Evolutionary conservation across 1,140 invertebrate species (phyloP).

Genomic region (Probaryconus sp.): DNA sequence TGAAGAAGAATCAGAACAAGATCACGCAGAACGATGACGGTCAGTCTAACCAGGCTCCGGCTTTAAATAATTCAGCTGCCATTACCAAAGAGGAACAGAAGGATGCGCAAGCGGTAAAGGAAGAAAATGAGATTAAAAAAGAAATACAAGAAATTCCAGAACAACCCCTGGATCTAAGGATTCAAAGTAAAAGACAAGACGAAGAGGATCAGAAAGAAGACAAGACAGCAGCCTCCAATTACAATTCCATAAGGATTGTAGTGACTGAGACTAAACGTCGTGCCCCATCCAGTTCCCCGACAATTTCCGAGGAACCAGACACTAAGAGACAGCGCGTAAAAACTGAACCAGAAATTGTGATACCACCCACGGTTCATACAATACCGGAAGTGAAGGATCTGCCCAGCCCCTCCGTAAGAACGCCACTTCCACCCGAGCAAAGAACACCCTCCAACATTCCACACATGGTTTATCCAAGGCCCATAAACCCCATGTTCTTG

Average conservation of each 20-base stretch:
- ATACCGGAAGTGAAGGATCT: conserved; percentile 14
- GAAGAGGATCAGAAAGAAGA: conserved; percentile 14
- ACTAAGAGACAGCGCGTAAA: not conserved
- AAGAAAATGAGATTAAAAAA: too few species aligned
- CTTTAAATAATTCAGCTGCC: conserved; percentile 22
- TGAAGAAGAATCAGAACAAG: conserved; percentile 13
- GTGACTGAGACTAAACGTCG: conserved; percentile 8
- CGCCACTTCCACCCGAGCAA: conserved; percentile 16
- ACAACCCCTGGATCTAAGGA: conserved; percentile 86
- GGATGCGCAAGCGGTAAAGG: conserved; percentile 13
- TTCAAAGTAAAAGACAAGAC: conserved; percentile 78
- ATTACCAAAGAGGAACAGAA: conserved; percentile 7
- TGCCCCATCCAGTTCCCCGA: not conserved
- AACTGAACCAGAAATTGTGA: conserved; percentile 13
- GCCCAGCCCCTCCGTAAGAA: conserved; percentile 11
- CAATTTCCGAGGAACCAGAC: conserved; percentile 35
- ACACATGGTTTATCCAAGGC: conserved; percentile 87
- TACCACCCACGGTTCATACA: conserved; percentile 1
- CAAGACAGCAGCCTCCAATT: not conserved
- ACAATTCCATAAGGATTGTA: not conserved
- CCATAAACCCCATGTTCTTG: conserved; percentile 87
- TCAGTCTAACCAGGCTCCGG: conserved; percentile 8
- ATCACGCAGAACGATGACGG: conserved; percentile 55
- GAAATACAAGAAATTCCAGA: conserved; percentile 71
- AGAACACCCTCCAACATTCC: conserved; percentile 54